A percentile compares a stretch with the other conserved stretches of the same genome.
These are phyloP conservation scores for Tragulus kanchil DNA, from an alignment of 2,113 vertebrate genomes.

Conservation along the genomic window DNA sequence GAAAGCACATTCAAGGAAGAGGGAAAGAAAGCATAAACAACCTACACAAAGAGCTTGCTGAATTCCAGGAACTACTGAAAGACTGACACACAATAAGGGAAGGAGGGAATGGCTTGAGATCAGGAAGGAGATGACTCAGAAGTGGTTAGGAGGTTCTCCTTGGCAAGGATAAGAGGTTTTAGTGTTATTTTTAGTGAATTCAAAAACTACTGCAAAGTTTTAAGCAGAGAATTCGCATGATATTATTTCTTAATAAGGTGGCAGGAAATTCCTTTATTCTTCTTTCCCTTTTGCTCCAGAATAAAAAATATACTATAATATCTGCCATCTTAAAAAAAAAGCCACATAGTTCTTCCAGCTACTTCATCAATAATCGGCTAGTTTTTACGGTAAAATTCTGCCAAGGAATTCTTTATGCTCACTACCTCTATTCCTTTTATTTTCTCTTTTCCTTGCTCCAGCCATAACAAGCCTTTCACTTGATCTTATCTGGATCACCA, in stretches of 20 bases:
- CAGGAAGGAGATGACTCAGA: background rate
- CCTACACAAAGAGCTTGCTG: rapidly evolving
- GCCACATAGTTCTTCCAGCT: background rate
- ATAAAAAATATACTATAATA: background rate
- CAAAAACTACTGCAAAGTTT: background rate
- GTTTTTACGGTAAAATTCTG: background rate
- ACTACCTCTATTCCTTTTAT: background rate
- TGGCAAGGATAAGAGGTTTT: background rate
- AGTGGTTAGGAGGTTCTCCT: background rate
- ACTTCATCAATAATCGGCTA: background rate
- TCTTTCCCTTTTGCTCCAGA: too few species aligned
- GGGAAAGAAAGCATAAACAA: background rate
- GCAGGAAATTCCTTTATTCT: too few species aligned
- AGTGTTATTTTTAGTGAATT: background rate
- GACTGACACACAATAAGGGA: background rate
- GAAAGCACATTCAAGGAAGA: background rate
- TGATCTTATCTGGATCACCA: background rate
- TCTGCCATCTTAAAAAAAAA: background rate
- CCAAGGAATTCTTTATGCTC: background rate
- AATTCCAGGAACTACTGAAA: background rate
- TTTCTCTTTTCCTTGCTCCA: background rate
- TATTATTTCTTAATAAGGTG: too few species aligned
- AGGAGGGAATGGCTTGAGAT: background rate
- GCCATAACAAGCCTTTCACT: background rate
- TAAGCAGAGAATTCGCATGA: background rate